These are phyloP conservation scores for Nomada flava DNA, from an alignment of 2,888 invertebrate genomes.

Conservation along the genomic window DNA sequence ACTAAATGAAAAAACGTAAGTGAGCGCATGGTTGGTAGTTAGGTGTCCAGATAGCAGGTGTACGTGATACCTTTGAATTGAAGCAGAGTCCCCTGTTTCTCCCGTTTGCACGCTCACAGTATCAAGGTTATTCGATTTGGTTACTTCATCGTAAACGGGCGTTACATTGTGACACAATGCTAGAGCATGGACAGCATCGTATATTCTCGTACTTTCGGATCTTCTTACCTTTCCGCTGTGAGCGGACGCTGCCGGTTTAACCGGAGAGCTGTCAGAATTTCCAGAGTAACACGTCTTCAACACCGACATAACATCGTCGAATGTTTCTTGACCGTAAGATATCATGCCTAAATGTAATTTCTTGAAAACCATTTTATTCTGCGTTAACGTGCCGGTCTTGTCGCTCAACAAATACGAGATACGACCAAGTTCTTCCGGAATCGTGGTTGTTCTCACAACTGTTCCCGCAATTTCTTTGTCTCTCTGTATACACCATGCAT, in stretches of 20 bases:
- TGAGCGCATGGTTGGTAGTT: background rate
- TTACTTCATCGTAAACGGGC: constrained; percentile 92
- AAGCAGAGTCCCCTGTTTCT: constrained; percentile 80
- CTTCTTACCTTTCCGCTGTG: constrained; percentile 86
- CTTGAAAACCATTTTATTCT: constrained; percentile 99
- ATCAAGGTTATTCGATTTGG: constrained; percentile 74
- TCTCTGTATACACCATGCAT: constrained; percentile 97
- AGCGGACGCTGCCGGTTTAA: constrained; percentile 55
- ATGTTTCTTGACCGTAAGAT: constrained; percentile 94
- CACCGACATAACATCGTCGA: constrained; percentile 89
- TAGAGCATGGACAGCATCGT: constrained; percentile 96
- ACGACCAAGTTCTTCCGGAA: constrained; percentile 98
- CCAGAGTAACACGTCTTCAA: constrained; percentile 76
- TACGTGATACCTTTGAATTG: constrained; percentile 79
- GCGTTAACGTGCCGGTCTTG: constrained; percentile 99
- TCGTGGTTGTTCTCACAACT: constrained; percentile 98
- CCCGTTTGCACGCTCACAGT: constrained; percentile 79
- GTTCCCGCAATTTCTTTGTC: constrained; percentile 97
- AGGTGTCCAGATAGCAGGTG: background rate
- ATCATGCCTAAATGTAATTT: constrained; percentile 97
- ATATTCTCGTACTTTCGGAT: constrained; percentile 90
- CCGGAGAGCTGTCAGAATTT: constrained; percentile 74
- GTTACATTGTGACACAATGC: constrained; percentile 99
- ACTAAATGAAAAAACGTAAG: constrained; percentile 66
- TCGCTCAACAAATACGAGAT: constrained; percentile 98